phyloP scores from a whole-genome alignment of 2,113 vertebrate species.

The Atlantisia rogersi region DNA sequence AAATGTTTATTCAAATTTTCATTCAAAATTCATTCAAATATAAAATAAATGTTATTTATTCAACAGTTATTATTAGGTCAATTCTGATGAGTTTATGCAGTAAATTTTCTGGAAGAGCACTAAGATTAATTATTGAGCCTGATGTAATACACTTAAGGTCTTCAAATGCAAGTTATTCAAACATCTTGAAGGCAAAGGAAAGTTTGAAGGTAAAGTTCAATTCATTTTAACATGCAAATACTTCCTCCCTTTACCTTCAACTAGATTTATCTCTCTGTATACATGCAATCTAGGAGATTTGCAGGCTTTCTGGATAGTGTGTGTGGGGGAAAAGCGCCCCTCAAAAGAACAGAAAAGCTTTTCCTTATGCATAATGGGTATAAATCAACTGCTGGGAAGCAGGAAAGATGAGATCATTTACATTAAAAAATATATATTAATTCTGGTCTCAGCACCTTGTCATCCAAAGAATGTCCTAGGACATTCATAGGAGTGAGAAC shows the following conservation, averaged over 20 bases:
- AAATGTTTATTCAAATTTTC: not conserved
- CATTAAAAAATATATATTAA: not conserved
- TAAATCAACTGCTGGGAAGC: not conserved
- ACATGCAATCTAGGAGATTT: not conserved
- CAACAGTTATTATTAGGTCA: not conserved
- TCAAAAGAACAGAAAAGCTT: not conserved
- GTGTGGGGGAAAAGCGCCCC: no score
- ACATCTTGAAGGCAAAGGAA: not conserved
- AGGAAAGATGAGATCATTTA: not conserved
- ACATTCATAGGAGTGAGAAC: not conserved
- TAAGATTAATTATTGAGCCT: not conserved
- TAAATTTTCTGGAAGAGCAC: not conserved
- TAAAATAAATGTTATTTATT: not conserved
- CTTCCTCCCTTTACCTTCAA: not conserved
- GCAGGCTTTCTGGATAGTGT: not conserved
- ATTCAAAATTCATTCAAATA: not conserved
- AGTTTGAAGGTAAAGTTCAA: not conserved
- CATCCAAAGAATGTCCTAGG: not conserved
- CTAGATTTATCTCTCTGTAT: not conserved
- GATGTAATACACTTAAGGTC: not conserved
- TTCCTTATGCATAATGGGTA: not conserved
- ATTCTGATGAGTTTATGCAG: not conserved
- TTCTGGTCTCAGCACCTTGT: not conserved
- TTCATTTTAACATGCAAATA: not conserved
- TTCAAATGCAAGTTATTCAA: not conserved